Conservation (phyloP, 2,113 vertebrate species). For the Hypocryptadius cinnamomeus region DNA sequence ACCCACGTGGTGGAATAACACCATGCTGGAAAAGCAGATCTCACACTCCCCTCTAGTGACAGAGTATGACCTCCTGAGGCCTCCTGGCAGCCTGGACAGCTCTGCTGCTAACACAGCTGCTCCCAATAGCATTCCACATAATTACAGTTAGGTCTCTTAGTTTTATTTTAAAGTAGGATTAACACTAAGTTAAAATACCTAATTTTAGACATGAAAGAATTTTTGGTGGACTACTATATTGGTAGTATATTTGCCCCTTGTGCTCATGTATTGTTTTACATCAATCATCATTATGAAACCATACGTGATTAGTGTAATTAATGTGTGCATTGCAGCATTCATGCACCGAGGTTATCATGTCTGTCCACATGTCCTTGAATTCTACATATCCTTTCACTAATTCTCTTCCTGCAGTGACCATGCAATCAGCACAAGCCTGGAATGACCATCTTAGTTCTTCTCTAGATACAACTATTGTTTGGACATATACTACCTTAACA, state of each 20-base stretch:
- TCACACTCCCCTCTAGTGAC: not conserved
- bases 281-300: not conserved
- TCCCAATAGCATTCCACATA: not conserved
- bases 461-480: not conserved
- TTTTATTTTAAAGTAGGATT: not conserved
- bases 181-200: not conserved
- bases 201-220: not conserved
- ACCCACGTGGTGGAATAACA: not conserved
- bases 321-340: not conserved
- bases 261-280: not conserved
- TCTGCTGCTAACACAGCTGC: not conserved
- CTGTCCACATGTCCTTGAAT: not conserved
- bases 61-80: fast-evolving
- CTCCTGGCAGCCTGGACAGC: not conserved
- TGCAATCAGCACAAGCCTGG: not conserved
- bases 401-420: not conserved
- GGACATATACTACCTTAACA: not conserved
- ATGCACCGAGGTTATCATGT: not conserved
- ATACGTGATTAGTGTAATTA: not conserved
- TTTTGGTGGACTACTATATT: not conserved
- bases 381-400: not conserved
- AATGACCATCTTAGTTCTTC: not conserved
- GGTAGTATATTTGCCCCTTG: not conserved
- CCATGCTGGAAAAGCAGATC: fast-evolving
- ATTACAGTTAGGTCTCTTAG: not conserved